Evolutionary conservation across 2,888 invertebrate species (phyloP).

Genomic region (Drosophila sordidula): DNA sequence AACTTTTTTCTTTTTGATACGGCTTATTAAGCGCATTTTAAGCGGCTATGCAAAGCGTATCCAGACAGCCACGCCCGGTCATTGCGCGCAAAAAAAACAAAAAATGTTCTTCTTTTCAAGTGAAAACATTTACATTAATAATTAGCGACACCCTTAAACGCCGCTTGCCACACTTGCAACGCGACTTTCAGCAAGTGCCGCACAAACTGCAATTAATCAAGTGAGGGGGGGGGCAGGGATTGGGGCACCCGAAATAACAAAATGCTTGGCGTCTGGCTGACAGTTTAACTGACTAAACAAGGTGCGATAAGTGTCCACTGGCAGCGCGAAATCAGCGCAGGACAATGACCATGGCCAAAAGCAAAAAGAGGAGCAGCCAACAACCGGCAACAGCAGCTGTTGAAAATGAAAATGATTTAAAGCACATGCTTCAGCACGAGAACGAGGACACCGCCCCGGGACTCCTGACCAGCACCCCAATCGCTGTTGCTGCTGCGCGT

Average conservation of each 20-base stretch:
- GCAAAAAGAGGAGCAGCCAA: constrained; percentile 20
- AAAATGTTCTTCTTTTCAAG: constrained; percentile 53
- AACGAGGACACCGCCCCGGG: constrained; percentile 29
- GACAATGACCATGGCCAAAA: constrained; percentile 68
- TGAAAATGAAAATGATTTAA: constrained; percentile 80
- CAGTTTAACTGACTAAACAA: constrained; percentile 81
- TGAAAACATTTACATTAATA: constrained; percentile 82
- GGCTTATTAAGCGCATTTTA: constrained; percentile 69
- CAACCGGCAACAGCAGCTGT: constrained; percentile 61
- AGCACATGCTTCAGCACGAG: constrained; percentile 59
- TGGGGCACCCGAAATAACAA: constrained; percentile 36
- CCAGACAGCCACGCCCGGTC: constrained; percentile 43
- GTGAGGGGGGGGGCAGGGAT: constrained; percentile 4
- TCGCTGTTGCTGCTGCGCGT: background rate
- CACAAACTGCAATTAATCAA: constrained; percentile 77
- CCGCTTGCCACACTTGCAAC: constrained; percentile 34
- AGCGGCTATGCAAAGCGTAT: constrained; percentile 54
- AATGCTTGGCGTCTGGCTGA: constrained; percentile 61
- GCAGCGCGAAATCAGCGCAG: constrained; percentile 70
- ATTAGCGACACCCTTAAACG: constrained; percentile 61
- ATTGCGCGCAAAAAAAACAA: background rate
- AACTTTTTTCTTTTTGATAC: constrained; percentile 1
- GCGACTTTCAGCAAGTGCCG: constrained; percentile 57
- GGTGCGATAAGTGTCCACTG: constrained; percentile 79
- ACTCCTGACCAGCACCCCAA: constrained; percentile 5